Base-by-base conservation (phyloP, 2,888 invertebrate species). In the Eristalinus sepulchralis region DNA sequence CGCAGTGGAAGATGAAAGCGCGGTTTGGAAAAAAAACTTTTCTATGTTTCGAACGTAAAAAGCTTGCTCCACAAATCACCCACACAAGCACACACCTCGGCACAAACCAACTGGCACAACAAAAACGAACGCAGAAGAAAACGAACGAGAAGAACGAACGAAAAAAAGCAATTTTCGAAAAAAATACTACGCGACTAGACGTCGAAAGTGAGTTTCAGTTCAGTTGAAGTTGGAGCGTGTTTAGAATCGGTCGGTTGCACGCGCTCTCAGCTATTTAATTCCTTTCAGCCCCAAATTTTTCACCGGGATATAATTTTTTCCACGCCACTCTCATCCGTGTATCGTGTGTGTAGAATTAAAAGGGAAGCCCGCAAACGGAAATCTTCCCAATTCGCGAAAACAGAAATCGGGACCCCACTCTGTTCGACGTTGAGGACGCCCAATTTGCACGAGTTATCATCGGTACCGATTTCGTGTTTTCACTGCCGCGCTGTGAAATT, bases 201-300 rank as follows among this genome's bases (percentile, higher is more conserved):
- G 86, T 79, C 70, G 78, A 83, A 83, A 86, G 88, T 84, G 87
- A 88, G 87, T 88, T 89, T 90, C 88, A 89, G 90, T 90, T 89
- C 88, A 90, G 90, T 90, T 89, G 87, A 88, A 89, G 89, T 89
- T 89, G 89, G 89, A 90, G 89, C 90, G 89, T 89, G 89, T 89
- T 89, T 83, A 89, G 57, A 88, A 86, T 82, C 89, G 90, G 90
- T 89, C 88, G 89, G 87, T 85, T 81, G 66, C 88, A 85, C 88
- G 89, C 88, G 85, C 88, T 87, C 88, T 82, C 79, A 82, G 73
- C 83, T 83, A 34, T 83, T 63, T 63, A 70, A 70, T 63, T 72
- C 59, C 53, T 71, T 64, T 63, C 63, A 82, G 39, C 64, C 60
- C 63, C 70, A 72, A n/a, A 62, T 60, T 59, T 60, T 60, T 27